phyloP scores from a whole-genome alignment of 1,140 invertebrate genomes.

The Lepidotrigona ventralis region DNA sequence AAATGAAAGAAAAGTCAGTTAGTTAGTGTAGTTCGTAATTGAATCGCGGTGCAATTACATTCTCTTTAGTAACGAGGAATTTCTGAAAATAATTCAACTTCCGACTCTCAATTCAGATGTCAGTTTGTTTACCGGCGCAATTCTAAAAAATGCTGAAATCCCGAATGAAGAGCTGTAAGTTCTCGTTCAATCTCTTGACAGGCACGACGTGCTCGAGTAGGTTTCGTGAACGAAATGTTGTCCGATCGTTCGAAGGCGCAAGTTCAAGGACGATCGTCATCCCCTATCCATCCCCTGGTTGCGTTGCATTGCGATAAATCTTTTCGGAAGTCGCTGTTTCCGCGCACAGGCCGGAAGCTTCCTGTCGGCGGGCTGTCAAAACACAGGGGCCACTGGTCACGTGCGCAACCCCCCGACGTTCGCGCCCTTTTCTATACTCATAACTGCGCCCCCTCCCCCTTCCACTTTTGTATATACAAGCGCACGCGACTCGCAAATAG shows the following conservation, averaged over 20 bases:
- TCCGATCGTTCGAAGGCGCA: background rate
- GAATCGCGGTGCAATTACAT: too few species aligned
- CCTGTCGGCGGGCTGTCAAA: slow-evolving; percentile 75
- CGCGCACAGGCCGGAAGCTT: slow-evolving; percentile 67
- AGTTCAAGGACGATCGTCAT: slow-evolving; percentile 54
- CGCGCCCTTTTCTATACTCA: slow-evolving; percentile 67
- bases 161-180: too few species aligned
- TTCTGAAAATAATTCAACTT: too few species aligned
- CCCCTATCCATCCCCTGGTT: slow-evolving; percentile 23
- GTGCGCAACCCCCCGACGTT: slow-evolving; percentile 69
- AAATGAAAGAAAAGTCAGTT: too few species aligned
- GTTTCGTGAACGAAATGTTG: background rate
- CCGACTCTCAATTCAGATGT: too few species aligned
- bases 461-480: slow-evolving; percentile 45
- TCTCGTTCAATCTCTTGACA: too few species aligned
- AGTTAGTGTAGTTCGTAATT: too few species aligned
- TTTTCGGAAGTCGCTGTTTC: slow-evolving; percentile 63
- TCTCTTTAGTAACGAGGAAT: too few species aligned
- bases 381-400: slow-evolving; percentile 70
- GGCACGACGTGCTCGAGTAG: too few species aligned
- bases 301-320: slow-evolving; percentile 63
- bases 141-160: too few species aligned
- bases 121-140: too few species aligned
- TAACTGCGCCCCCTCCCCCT: slow-evolving; percentile 51
- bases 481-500: slow-evolving; percentile 34